Evolutionary conservation across 2,797 vertebrate species (phyloP).

Genomic region (Crocodylus rhombifer): DNA sequence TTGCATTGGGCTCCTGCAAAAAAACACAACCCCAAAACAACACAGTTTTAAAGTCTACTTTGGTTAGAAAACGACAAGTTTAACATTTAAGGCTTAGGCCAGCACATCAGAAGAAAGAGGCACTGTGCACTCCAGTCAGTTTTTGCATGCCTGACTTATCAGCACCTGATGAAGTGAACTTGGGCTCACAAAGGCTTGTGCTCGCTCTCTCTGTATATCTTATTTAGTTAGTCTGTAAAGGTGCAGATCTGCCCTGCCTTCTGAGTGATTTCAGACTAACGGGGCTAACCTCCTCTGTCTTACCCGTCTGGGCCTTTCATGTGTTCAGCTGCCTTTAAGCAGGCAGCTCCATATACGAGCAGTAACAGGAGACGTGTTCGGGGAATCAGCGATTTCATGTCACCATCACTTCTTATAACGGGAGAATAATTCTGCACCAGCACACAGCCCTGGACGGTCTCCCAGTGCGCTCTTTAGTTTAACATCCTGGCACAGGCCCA

Average conservation of each 20-base stretch:
- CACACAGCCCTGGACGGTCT: slow-evolving; percentile 62
- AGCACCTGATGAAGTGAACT: not conserved
- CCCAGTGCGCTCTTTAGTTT: slow-evolving; percentile 17
- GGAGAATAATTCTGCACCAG: slow-evolving; percentile 14
- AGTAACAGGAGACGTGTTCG: slow-evolving; percentile 10
- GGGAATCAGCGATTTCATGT: slow-evolving; percentile 32
- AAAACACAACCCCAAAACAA: not conserved
- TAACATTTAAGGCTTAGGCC: not conserved
- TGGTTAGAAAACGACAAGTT: not conserved
- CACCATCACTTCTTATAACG: not conserved
- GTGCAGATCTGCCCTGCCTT: too few relatives aligned
- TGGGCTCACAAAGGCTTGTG: too few relatives aligned
- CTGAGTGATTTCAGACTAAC: too few relatives aligned
- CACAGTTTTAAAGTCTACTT: not conserved
- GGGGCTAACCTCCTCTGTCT: too few relatives aligned
- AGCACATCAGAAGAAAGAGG: not conserved
- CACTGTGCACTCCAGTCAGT: not conserved
- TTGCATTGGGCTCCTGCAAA: accelerated
- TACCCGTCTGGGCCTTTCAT: not conserved
- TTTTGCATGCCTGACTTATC: slow-evolving; percentile 54
- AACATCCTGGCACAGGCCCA: not conserved
- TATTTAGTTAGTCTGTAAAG: too few relatives aligned
- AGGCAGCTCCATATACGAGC: slow-evolving; percentile 42
- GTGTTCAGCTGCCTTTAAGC: slow-evolving; percentile 31
- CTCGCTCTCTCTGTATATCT: too few relatives aligned